Evolutionary conservation across 2,888 invertebrate species (phyloP).

Genomic region (Coronaproctus castanopsis): DNA sequence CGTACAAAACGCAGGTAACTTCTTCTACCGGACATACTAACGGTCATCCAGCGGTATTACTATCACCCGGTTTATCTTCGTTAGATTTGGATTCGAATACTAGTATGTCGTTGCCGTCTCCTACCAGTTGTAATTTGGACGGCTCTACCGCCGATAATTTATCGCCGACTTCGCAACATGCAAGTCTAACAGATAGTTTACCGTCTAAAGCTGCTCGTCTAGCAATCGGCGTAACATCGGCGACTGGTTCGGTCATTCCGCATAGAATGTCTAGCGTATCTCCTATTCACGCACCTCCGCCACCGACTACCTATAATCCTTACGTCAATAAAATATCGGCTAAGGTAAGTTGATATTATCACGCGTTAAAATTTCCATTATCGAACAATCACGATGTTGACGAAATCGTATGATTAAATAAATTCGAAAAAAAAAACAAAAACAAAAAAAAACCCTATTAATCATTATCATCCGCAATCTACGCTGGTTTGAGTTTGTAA

Average conservation of each 20-base stretch:
- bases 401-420: too few species aligned
- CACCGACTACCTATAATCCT: constrained; percentile 12
- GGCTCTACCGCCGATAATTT: constrained; percentile 26
- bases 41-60: constrained; percentile 14
- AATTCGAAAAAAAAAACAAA: too few species aligned
- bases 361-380: not conserved
- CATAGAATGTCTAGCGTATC: constrained; percentile 32
- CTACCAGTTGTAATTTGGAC: constrained; percentile 49
- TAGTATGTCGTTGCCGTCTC: constrained; percentile 55
- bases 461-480: too few species aligned
- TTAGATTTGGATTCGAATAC: constrained; percentile 50
- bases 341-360: constrained; percentile 14
- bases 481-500: too few species aligned
- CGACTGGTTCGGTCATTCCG: constrained; percentile 38
- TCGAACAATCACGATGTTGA: not conserved
- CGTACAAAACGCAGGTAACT: too few species aligned
- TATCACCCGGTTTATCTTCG: constrained; percentile 24
- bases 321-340: constrained; percentile 15
- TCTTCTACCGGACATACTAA: not conserved
- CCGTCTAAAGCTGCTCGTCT: constrained; percentile 3
- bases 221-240: constrained; percentile 10
- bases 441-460: too few species aligned
- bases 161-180: constrained; percentile 4
- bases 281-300: constrained; percentile 19
- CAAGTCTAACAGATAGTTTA: constrained; percentile 10